Percentiles rank a stretch among this genome's conserved stretches.
These are phyloP conservation scores for Strigamia transsilvanica DNA, from an alignment of 2,888 invertebrate species.

Conservation along the genomic window DNA sequence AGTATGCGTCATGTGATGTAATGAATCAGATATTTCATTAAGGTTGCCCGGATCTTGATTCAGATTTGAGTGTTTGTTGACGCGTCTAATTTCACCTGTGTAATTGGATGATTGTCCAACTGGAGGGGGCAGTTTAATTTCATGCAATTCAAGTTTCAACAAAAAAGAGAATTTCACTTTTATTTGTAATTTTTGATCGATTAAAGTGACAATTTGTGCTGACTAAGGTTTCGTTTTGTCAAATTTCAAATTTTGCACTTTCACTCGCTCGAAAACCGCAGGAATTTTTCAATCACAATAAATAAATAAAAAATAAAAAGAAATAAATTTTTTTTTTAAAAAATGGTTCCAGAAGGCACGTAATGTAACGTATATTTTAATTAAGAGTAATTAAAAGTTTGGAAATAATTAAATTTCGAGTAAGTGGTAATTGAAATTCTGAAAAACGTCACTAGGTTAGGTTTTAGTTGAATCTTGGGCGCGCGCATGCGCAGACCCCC, in stretches of 20 bases:
- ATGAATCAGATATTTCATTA: background rate
- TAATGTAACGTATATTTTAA: background rate
- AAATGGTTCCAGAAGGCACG: too few species aligned
- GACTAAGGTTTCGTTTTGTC: slow-evolving; percentile 4
- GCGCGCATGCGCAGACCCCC: background rate
- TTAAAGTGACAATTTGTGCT: background rate
- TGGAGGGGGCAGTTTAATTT: background rate
- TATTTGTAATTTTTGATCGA: background rate
- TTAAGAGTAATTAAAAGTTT: too few species aligned
- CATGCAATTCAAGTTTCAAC: background rate
- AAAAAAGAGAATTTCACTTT: background rate
- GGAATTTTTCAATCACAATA: background rate
- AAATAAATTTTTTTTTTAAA: background rate
- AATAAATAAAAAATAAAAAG: background rate
- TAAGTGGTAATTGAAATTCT: background rate
- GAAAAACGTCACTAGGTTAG: background rate
- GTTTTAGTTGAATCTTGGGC: background rate
- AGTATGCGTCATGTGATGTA: background rate
- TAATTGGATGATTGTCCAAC: slow-evolving; percentile 34
- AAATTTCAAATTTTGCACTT: background rate
- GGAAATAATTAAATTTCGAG: background rate
- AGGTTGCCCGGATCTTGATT: background rate
- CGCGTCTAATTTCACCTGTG: slow-evolving; percentile 18
- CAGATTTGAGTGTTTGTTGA: slow-evolving; percentile 31
- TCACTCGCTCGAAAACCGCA: background rate